Percentiles rank a stretch among this genome's conserved stretches.
phyloP scores from a whole-genome alignment of 1,140 invertebrate species.

The Listronotus bonariensis region DNA sequence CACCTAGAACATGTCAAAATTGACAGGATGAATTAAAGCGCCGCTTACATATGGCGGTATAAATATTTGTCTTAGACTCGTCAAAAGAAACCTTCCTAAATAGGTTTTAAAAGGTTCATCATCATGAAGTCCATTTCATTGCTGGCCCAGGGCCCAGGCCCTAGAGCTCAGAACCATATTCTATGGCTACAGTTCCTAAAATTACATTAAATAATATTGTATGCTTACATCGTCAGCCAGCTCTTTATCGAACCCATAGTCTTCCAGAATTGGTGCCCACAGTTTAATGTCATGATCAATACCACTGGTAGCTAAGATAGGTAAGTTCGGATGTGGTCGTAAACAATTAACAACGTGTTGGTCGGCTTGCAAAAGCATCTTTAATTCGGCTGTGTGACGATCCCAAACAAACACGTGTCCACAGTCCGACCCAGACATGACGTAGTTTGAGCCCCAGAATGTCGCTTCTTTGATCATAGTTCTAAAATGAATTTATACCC shows the following conservation, averaged over 20 bases:
- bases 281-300: constrained; percentile 91
- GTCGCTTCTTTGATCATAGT: constrained; percentile 90
- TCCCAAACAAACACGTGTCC: constrained; percentile 79
- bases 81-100: too few species aligned
- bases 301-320: constrained; percentile 83
- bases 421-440: constrained; percentile 87
- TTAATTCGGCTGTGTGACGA: constrained; percentile 65
- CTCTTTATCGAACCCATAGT: constrained; percentile 67
- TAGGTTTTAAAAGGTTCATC: too few species aligned
- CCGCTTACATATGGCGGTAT: too few species aligned
- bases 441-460: constrained; percentile 84
- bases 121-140: too few species aligned
- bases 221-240: constrained; percentile 71
- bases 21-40: too few species aligned
- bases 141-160: too few species aligned
- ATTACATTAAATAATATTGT: neutral
- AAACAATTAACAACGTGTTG: constrained; percentile 86
- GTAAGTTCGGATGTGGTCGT: constrained; percentile 82
- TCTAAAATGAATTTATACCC: constrained; percentile 57
- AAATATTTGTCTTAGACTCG: too few species aligned
- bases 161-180: too few species aligned
- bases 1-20: too few species aligned
- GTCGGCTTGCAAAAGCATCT: constrained; percentile 84
- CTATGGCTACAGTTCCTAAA: too few species aligned
- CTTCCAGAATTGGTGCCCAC: constrained; percentile 72